phyloP scores from a whole-genome alignment of 2,113 vertebrate genomes.

The Aramus guarauna region DNA sequence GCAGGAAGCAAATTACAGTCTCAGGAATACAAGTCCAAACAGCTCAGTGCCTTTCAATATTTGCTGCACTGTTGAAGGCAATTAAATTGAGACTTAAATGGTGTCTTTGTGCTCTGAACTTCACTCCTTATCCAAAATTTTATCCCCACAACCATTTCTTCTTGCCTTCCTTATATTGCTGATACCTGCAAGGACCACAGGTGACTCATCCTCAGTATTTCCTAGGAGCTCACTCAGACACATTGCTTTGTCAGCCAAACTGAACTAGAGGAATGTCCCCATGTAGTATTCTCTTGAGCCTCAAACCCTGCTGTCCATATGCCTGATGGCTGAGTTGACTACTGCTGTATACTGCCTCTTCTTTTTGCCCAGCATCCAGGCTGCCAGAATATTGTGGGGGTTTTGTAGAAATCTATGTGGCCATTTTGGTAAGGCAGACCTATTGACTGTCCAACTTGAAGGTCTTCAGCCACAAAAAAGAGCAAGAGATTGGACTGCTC shows the following conservation, averaged over 20 bases:
- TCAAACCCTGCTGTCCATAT: background rate
- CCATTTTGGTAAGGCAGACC: background rate
- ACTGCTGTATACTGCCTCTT: background rate
- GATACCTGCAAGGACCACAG: background rate
- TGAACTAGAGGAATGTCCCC: background rate
- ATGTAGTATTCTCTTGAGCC: background rate
- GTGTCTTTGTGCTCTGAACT: background rate
- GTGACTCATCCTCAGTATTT: background rate
- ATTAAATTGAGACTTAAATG: background rate
- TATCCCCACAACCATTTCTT: background rate
- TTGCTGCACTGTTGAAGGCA: background rate
- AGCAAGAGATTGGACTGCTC: background rate
- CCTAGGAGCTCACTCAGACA: background rate
- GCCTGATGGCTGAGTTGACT: background rate
- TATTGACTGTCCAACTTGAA: background rate
- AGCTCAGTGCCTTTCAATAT: background rate
- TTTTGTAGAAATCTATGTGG: background rate
- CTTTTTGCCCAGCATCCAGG: background rate
- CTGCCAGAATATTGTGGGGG: rapidly evolving
- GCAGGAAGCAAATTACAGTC: background rate
- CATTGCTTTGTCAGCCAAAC: background rate
- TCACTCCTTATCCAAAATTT: background rate
- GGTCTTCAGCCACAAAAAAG: background rate
- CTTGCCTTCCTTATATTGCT: background rate
- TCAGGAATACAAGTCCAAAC: background rate